Base-by-base conservation (phyloP, 2,888 invertebrate species). In the Phrixothrix hirtus region DNA sequence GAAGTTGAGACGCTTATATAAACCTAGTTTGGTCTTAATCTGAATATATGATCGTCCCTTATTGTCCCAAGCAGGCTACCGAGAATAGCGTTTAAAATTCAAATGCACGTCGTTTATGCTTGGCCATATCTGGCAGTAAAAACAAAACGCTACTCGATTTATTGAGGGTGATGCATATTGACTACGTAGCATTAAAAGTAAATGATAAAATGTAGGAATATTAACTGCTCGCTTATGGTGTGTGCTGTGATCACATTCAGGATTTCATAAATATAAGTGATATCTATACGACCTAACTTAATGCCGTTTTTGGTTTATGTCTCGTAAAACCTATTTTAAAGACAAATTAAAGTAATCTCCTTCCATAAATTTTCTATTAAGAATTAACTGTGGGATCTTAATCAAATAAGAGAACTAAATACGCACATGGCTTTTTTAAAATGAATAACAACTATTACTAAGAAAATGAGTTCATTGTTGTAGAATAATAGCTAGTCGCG, bases 21-120 rank as follows among this genome's bases (percentile, higher is more conserved):
- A 69, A 69, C 69, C 69, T 63, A 62, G 64, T 68, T 68, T 63
- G 67, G 67, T 66, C 70, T 69, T 74, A 73, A 74, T 74, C 73
- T 73, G 71, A 72, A 73, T 73, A 72, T 73, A 73, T 69, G 73
- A 70, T 69, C 65, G 69, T n/a, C 65, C 68, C 71, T 72, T 73
- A 74, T 73, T 74, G 71, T 73, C 68, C 69, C 67, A 60, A 57
- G 54, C 58, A 58, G 52, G 62, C 67, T 65, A 66, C 65, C 65
- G 62, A 64, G 63, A 65, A 61, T 59, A 61, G 58, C 66, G 64
- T 60, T 67, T 63, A 65, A 62, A 57, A 57, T 52, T 53, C 55
- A 54, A 50, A 42, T 36, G 35, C 38, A 55, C 51, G 36, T 31
- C 27, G 35, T 46, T 51, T 45, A 30, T 29, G 30, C 45, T 30